Base-by-base conservation (phyloP, 64 coral and sea anemone genomes). In the Orbicella faveolata region DNA sequence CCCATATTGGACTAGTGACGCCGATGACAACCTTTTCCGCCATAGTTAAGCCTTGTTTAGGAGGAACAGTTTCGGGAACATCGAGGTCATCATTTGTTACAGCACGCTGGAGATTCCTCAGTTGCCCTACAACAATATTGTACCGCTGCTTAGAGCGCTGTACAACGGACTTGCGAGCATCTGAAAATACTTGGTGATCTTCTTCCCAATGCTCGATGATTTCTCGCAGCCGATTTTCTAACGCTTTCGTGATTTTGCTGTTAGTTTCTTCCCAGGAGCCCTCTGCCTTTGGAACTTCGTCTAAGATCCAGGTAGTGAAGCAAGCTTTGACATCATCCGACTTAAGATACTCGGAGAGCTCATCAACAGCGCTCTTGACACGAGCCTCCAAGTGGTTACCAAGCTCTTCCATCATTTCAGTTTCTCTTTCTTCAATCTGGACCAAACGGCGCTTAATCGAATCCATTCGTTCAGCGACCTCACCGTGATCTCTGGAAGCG, bases 191-290 rank as follows among this genome's bases (percentile, higher is more conserved):
- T 14, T 89, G 9, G 18, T 89, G 48, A 48, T 78, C 63, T 62
- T 89, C 87, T 89, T 89, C 87, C 87, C 74, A 89, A 34, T 78
- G 34, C 25, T 78, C 37, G 9, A 89, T 78, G 33, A 66, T 48
- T 1, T 63, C 76, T 78, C 16, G 74, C 26, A 89, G 21, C 2
- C 87, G 74, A 13, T 6, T 65, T 77, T 41, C 12, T 5, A 89
- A 15, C 13, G 9, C 57, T 51, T 89, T 78, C 6, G 2, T 68
- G 55, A 89, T 52, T 16, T 39, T 19, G 36, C 57, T 41, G 9
- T 63, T 5, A 25, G 87, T 89, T 13, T n/a, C 53, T 10, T 37
- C 34, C 87, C 87, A 78, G 26, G 87, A 78, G 14, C 55, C 1
- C 19, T 78, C 55, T 63, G 25, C 17, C 55, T 26, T 41, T 48